phyloP scores from a whole-genome alignment of 64 coral and sea anemone genomes.

The Montipora cactus region DNA sequence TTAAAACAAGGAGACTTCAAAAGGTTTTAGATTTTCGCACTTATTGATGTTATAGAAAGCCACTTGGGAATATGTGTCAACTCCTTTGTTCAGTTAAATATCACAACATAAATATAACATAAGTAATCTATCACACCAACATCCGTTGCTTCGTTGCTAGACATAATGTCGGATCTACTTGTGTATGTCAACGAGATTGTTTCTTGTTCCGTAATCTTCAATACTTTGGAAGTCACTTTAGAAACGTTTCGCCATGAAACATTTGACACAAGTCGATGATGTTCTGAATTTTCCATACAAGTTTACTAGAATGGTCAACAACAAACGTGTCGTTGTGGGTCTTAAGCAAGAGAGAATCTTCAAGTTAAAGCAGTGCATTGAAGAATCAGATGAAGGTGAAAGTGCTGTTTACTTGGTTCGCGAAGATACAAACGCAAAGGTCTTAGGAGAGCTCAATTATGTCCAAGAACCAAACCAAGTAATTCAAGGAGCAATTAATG shows the following conservation, averaged over 20 bases:
- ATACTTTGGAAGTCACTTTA: neutral
- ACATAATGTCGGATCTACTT: neutral
- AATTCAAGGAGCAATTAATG: conserved; percentile 68
- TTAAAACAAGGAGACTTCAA: neutral
- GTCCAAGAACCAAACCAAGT: neutral
- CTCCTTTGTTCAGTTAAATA: neutral
- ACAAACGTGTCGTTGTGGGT: neutral
- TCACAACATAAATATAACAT: neutral
- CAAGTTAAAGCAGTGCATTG: neutral
- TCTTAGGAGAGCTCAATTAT: neutral
- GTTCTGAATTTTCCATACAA: neutral
- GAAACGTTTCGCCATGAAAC: conserved; percentile 1
- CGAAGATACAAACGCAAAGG: neutral
- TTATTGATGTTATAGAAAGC: neutral
- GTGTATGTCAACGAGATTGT: neutral
- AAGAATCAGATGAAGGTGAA: neutral
- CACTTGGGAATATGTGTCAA: neutral
- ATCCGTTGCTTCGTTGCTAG: too few species aligned
- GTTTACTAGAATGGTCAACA: conserved; percentile 6
- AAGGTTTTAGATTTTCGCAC: neutral
- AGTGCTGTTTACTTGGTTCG: neutral
- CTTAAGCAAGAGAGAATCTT: neutral
- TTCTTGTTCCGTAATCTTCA: neutral
- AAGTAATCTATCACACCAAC: too few species aligned
- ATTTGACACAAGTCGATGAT: neutral